phyloP scores from a whole-genome alignment of 2,888 invertebrate genomes.

The Zonitis immaculata region DNA sequence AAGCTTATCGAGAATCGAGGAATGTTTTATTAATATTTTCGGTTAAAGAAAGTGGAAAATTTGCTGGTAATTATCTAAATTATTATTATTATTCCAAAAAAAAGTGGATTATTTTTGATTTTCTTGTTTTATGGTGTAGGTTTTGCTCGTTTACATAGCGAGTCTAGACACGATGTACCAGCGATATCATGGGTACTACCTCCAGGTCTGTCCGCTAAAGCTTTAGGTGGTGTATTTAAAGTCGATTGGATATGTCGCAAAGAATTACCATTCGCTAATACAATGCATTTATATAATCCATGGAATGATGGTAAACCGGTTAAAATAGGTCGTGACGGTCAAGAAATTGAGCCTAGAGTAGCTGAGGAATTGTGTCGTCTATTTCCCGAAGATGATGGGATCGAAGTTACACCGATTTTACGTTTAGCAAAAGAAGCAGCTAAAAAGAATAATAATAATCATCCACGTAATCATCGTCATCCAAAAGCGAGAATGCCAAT shows the following conservation, averaged over 20 bases:
- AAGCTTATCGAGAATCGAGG: constrained; percentile 86
- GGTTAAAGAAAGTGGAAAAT: constrained; percentile 96
- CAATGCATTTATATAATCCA: constrained; percentile 89
- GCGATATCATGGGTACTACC: constrained; percentile 93
- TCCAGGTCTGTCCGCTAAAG: constrained; percentile 86
- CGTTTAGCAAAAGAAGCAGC: constrained; percentile 81
- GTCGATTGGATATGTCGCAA: constrained; percentile 97
- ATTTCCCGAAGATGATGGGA: constrained; percentile 88
- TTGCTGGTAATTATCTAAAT: constrained; percentile 60
- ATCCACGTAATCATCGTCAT: constrained; percentile 49
- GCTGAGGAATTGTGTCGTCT: constrained; percentile 91
- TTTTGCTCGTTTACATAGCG: constrained; percentile 85
- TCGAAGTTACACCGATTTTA: constrained; percentile 84
- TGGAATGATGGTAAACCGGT: constrained; percentile 99
- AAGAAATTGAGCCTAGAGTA: constrained; percentile 95
- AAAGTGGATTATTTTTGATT: not conserved
- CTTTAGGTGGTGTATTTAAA: constrained; percentile 92
- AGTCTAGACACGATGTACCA: constrained; percentile 84
- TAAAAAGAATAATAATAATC: constrained; percentile 52
- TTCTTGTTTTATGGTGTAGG: constrained; percentile 49
- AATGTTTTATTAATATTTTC: constrained; percentile 96
- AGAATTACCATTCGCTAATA: constrained; percentile 88
- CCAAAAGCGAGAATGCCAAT: constrained; percentile 48
- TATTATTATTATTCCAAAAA: too few species aligned
- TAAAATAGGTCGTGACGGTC: constrained; percentile 97